phyloP scores from a whole-genome alignment of 2,888 invertebrate species.

The Clistopyga incitator region DNA sequence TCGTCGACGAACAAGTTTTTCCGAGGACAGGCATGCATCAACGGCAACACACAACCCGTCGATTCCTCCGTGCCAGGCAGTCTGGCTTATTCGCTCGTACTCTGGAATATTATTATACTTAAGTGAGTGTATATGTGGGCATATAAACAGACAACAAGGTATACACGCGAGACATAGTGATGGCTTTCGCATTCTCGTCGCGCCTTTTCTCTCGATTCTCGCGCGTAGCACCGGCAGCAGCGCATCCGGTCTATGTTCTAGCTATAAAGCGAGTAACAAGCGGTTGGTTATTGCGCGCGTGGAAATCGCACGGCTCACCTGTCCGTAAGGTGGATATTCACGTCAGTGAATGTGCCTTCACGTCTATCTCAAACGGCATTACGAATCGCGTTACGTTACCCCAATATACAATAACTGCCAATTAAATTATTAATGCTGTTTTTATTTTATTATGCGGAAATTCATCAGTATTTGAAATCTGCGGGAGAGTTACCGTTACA shows the following conservation, averaged over 20 bases:
- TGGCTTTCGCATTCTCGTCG: slow-evolving; percentile 57
- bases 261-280: slow-evolving; percentile 40
- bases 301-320: slow-evolving; percentile 33
- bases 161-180: slow-evolving; percentile 34
- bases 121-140: slow-evolving; percentile 29
- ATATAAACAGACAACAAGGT: slow-evolving; percentile 29
- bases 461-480: neutral
- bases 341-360: slow-evolving; percentile 3
- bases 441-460: neutral
- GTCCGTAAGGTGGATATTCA: slow-evolving; percentile 23
- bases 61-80: slow-evolving; percentile 75
- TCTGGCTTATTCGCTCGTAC: slow-evolving; percentile 70
- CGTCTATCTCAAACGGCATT: slow-evolving; percentile 28
- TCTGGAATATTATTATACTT: slow-evolving; percentile 55
- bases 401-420: slow-evolving; percentile 2
- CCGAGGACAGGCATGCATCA: slow-evolving; percentile 65
- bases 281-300: slow-evolving; percentile 53
- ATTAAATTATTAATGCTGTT: neutral
- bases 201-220: slow-evolving; percentile 60
- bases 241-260: slow-evolving; percentile 55
- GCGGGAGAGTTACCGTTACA: too few relatives aligned
- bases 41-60: slow-evolving; percentile 33
- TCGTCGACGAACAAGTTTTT: slow-evolving; percentile 65
- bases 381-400: slow-evolving; percentile 23
- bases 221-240: slow-evolving; percentile 47